A percentile compares a stretch with the other conserved stretches of the same genome.
phyloP scores from a whole-genome alignment of 1,140 invertebrate genomes.

The Cydia fagiglandana region DNA sequence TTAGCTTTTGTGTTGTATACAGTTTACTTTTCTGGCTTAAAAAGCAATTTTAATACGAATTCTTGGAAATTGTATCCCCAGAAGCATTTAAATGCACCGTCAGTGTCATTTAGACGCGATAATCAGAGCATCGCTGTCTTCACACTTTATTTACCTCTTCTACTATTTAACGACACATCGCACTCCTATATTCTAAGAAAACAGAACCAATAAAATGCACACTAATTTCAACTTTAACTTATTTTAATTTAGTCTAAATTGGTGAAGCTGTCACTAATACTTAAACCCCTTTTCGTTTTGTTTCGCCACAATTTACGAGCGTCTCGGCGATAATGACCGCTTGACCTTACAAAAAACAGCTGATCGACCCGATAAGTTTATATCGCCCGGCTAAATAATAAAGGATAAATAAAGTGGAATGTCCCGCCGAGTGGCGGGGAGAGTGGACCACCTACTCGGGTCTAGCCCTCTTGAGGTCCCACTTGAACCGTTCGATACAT shows the following conservation, averaged over 20 bases:
- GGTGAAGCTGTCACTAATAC: not conserved
- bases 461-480: conserved; percentile 53
- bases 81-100: not conserved
- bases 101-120: not conserved
- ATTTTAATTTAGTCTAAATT: not conserved
- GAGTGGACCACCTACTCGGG: conserved; percentile 42
- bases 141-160: conserved; percentile 28
- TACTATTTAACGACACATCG: conserved; percentile 1
- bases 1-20: too few species aligned
- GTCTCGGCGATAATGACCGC: conserved; percentile 27
- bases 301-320: not conserved
- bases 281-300: not conserved
- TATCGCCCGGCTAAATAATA: conserved; percentile 16
- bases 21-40: too few species aligned
- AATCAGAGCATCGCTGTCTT: conserved; percentile 21
- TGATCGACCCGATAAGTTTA: conserved; percentile 24
- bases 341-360: conserved; percentile 24
- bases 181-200: not conserved
- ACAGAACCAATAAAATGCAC: not conserved
- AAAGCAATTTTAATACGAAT: not conserved
- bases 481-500: conserved; percentile 61
- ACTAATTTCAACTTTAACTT: not conserved
- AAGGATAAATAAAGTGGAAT: conserved; percentile 17
- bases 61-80: not conserved
- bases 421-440: not conserved